Evolutionary conservation across 1,140 invertebrate genomes (phyloP), one percentile per base, ranked within the genome.

Genomic region (Camponotus vicinus): DNA sequence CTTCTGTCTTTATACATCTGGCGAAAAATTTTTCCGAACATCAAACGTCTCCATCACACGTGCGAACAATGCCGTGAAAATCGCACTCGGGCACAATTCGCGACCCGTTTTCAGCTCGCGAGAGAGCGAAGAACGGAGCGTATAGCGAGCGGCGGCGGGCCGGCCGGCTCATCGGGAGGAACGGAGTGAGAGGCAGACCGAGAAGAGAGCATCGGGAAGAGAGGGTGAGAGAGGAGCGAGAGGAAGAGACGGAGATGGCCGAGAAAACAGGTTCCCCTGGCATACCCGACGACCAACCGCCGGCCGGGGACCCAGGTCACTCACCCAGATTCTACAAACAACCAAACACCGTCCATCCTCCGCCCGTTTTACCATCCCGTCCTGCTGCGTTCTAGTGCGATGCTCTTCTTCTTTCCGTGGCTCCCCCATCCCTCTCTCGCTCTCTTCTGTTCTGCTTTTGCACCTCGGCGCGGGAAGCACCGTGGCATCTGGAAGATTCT

Each of bases 271-370:
- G 91, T 92, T 92, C 45, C 49, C 88, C 83, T 80, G 80, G 89
- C 91, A 88, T 89, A 87, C 88, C 91, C 77, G 86, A 82, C 90
- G 88, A 87, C 79, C 73, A 89, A 89, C 84, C 88, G 86, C 86
- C 78, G 71, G 88, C 77, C 64, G 77, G 64, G 85, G 90, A 82
- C 87, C 88, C 93, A 93, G 94, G 93, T 94, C 94, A 94, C 92
- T 94, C 94, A 94, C 94, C 93, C 93, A 93, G 93, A 92, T 94
- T 94, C 90, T 93, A 92, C 93, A 94, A 93, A 93, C 93, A 92
- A 88, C 93, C 91, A 93, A 93, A 94, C 93, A 93, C 85, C 82
- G 84, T 87, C 86, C 85, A 82, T 86, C 84, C 85, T 85, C 78
- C 61, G 84, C 37, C 55, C 71, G 42, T 82, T 79, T 79, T 45